Evolutionary conservation across 1,140 invertebrate species (phyloP).

Genomic region (Calosoma granatense): DNA sequence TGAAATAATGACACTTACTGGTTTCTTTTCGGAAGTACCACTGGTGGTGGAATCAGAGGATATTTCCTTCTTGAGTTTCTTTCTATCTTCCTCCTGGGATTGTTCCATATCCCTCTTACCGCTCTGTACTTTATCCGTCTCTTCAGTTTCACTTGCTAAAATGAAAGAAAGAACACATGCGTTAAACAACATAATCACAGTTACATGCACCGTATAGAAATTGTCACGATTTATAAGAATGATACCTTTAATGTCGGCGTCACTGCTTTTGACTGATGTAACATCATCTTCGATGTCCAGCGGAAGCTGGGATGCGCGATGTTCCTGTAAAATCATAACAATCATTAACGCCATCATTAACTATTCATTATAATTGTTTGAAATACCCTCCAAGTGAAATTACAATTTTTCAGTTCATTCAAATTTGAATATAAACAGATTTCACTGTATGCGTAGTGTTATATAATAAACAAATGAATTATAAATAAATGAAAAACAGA

Average conservation of each 20-base stretch:
- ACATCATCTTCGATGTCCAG: slow-evolving; percentile 86
- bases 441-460: no score
- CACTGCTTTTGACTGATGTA: slow-evolving; percentile 66
- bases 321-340: slow-evolving; percentile 57
- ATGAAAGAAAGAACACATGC: slow-evolving; percentile 12
- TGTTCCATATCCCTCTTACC: slow-evolving; percentile 36
- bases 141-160: slow-evolving; percentile 29
- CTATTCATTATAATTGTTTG: no score
- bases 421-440: no score
- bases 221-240: not conserved
- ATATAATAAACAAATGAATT: no score
- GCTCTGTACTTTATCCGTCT: slow-evolving; percentile 25
- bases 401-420: no score
- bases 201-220: slow-evolving; percentile 6
- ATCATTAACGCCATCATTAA: no score
- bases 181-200: slow-evolving; percentile 1
- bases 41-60: slow-evolving; percentile 30
- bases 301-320: slow-evolving; percentile 73
- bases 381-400: no score
- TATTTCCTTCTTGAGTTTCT: slow-evolving; percentile 40
- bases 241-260: slow-evolving; percentile 60
- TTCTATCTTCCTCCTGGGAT: slow-evolving; percentile 36
- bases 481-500: no score
- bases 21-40: slow-evolving; percentile 39
- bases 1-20: slow-evolving; percentile 27